Evolutionary conservation across 2,797 vertebrate genomes (phyloP).

Genomic region (Lepilemur ruficaudatus): DNA sequence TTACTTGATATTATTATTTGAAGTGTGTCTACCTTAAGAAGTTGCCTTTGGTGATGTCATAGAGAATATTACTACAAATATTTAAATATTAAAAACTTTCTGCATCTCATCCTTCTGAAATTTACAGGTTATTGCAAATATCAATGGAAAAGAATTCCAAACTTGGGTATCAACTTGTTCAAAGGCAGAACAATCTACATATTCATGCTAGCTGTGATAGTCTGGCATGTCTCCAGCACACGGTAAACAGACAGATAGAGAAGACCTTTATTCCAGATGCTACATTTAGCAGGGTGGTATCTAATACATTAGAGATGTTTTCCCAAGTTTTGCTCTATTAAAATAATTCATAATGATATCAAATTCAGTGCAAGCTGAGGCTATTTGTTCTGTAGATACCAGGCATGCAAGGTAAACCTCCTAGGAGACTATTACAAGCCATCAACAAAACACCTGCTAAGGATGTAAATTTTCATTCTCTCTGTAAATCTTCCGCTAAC

Average conservation of each 20-base stretch:
- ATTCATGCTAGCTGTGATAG: constrained; percentile 80
- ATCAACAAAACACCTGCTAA: constrained; percentile 67
- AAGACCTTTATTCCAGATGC: constrained; percentile 73
- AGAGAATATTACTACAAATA: constrained; percentile 40
- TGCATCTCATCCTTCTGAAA: constrained; percentile 64
- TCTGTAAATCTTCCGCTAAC: constrained; percentile 68
- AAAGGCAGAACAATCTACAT: constrained; percentile 81
- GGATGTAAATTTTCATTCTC: constrained; percentile 72
- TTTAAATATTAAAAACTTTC: constrained; percentile 37
- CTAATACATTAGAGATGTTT: constrained; percentile 74
- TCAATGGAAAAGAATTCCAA: constrained; percentile 69
- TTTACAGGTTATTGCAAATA: constrained; percentile 73
- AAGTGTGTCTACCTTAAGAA: constrained; percentile 28
- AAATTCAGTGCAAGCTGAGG: constrained; percentile 74
- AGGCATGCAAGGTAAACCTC: constrained; percentile 77
- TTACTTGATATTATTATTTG: constrained; percentile 32
- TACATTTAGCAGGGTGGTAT: constrained; percentile 70
- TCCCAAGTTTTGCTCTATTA: constrained; percentile 66
- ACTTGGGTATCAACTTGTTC: constrained; percentile 55
- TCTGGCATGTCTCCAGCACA: constrained; percentile 66
- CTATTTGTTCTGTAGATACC: constrained; percentile 78
- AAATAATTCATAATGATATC: constrained; percentile 79
- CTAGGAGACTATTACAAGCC: constrained; percentile 75
- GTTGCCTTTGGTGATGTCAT: constrained; percentile 51
- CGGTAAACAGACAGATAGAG: constrained; percentile 67